phyloP scores from a whole-genome alignment of 2,797 vertebrate genomes.

The Spea hammondii region DNA sequence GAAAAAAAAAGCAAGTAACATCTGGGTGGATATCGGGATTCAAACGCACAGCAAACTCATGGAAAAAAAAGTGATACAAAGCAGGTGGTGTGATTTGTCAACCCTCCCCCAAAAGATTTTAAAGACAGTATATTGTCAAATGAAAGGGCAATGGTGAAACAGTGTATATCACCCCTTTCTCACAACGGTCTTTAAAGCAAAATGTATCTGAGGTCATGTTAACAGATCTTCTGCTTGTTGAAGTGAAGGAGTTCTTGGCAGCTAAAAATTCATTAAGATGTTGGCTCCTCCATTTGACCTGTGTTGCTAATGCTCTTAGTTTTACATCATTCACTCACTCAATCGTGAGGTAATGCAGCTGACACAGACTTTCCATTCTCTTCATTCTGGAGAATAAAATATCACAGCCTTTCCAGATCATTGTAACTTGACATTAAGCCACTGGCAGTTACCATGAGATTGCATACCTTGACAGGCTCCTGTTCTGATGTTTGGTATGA shows the following conservation, averaged over 20 bases:
- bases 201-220: constrained; percentile 21
- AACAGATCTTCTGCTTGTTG: constrained; percentile 53
- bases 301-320: constrained; percentile 60
- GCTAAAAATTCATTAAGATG: constrained; percentile 60
- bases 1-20: constrained; percentile 64
- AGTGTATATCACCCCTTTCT: not conserved
- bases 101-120: constrained; percentile 17
- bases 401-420: constrained; percentile 74
- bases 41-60: constrained; percentile 35
- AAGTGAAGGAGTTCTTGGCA: constrained; percentile 54
- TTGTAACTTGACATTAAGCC: constrained; percentile 74
- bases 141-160: constrained; percentile 4
- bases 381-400: constrained; percentile 71
- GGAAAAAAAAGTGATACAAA: constrained; percentile 32
- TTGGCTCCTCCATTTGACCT: constrained; percentile 60
- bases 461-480: constrained; percentile 95
- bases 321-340: constrained; percentile 69
- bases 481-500: constrained; percentile 94
- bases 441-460: constrained; percentile 59
- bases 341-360: constrained; percentile 73
- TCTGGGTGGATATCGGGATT: constrained; percentile 68
- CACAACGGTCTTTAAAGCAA: constrained; percentile 45
- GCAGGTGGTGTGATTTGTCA: constrained; percentile 39
- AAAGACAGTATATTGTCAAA: constrained; percentile 26
- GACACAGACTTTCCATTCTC: constrained; percentile 69